Base-by-base conservation (phyloP, 2,113 vertebrate genomes). In the Lathamus discolor region DNA sequence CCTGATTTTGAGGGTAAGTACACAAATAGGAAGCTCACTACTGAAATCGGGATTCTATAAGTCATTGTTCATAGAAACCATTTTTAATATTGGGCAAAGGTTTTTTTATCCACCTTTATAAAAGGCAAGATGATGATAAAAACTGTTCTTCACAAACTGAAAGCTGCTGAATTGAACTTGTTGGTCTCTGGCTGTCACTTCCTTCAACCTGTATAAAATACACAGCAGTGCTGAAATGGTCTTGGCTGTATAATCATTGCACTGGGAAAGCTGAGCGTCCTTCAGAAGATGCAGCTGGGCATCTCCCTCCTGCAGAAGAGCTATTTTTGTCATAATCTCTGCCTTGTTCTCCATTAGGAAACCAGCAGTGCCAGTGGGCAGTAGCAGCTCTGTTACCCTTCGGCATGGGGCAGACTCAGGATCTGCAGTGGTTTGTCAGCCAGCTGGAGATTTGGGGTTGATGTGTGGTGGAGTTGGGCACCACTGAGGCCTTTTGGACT, bases 381-480 rank as follows among this genome's bases (percentile, higher is more conserved):
- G 84, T 77, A 86, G 76, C 76, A 91, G 54, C 64, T 81, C 59
- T 81, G 22, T 59, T 62, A 20, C 49, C 6, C 20, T 16, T 51
- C 23, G 55, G 23, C 31, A 2, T 18, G 33, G 44, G 55, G 24
- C 55, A 89, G 14, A 17, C 31, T 39, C 2, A 1, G 48, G 23
- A 19, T 54, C 31, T n/a, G 18, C 7, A 1, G 55, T 63, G 43
- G 17, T 41, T 57, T 78, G 31, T n/a, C 61, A 89, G 33, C 25
- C 68, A 91, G 13, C 46, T 74, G 80, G 76, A 62, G 83, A 11
- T 25, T 33, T 29, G 25, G 2, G 48, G 52, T n/a, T 44, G 73
- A 33, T 48, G 17, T 7, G 1, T 29, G 64, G 3, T 67, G 54
- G 27, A 39, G 73, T 17, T 0, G 0, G 31, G 43, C 28, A 28